phyloP scores from a whole-genome alignment of 1,140 invertebrate species.

The Drosophila miranda region DNA sequence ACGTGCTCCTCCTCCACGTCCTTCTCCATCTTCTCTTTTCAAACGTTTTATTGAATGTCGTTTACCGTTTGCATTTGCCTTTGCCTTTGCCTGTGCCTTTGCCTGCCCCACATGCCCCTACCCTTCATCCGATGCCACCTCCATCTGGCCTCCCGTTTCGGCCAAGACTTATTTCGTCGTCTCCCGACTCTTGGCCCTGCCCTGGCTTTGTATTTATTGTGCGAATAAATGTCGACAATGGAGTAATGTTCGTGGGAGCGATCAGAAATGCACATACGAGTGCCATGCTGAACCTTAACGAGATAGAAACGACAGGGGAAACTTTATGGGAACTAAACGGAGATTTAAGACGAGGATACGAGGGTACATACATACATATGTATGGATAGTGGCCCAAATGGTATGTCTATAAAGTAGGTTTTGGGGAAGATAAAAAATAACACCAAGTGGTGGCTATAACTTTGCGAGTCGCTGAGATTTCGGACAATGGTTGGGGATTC shows the following conservation, averaged over 20 bases:
- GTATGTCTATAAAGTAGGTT: no score
- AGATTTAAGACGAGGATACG: no score
- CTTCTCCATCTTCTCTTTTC: conserved; percentile 25
- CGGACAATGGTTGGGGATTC: no score
- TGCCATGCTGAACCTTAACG: no score
- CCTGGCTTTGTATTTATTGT: conserved; percentile 57
- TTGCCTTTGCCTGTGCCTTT: conserved; percentile 20
- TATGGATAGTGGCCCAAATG: no score
- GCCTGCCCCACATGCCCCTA: conserved; percentile 20
- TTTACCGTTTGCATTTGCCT: conserved; percentile 37
- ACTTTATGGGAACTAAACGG: no score
- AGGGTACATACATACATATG: no score
- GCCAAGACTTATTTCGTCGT: conserved; percentile 6
- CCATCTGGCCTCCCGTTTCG: conserved; percentile 1
- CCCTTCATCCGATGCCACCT: not conserved
- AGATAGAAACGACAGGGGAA: no score
- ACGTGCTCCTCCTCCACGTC: not conserved
- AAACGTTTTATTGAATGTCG: conserved; percentile 78
- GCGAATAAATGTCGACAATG: conserved; percentile 61
- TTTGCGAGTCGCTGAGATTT: no score
- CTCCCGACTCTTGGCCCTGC: conserved; percentile 22
- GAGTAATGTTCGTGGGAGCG: conserved; percentile 27
- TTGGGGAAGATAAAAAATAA: no score
- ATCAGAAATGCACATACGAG: conserved; percentile 2
- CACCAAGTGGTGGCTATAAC: no score